Base-by-base conservation (phyloP, 1,140 invertebrate species). In the Drosophila fuyamai region DNA sequence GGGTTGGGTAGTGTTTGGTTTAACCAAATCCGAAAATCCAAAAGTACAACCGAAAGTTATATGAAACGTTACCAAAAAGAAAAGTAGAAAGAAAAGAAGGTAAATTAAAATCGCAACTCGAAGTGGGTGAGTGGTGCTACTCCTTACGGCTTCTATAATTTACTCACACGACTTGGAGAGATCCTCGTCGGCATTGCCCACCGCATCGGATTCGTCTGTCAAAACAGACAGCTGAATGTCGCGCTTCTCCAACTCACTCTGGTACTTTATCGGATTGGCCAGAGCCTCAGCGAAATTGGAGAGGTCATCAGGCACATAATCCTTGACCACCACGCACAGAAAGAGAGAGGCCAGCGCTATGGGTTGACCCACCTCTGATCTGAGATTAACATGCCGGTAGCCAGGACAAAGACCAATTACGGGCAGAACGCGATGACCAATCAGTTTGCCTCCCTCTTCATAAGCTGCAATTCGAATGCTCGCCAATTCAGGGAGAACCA, bases 191-290 rank as follows among this genome's bases (percentile, higher is more conserved):
- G 75, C 74, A 55, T 65, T 81, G 29, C 93, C 93, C 4, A 93
- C 70, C 4, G 92, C 94, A 67, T 95, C 95, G 57, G 95, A 94
- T 48, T 97, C 97, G 78, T 98, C 98, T 0, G 97, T 98, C 63
- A 99, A 94, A 58, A 98, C 96, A 0, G 96, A 95, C 70, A 99
- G 94, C 91, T 99, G 98, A 85, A 98, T 96, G 18, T 96, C 95
- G 23, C 98, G 95, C 92, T 98, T 99, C 84, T 99, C 98, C 65
- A 97, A 92, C 93, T 98, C 97, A 82, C 97, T 98, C 92, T 99
- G 97, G 93, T 98, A 99, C 90, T 99, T 98, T 68, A 99, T 98
- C 0, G 98, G 99, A 94, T 99, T 99, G 9, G 98, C 98, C 61
- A 99, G 93, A 5, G 98, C 98, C 92, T 99, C 98, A 4, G 99